Base-by-base conservation (phyloP, 2,113 vertebrate species). In the Acanthochromis polyacanthus region DNA sequence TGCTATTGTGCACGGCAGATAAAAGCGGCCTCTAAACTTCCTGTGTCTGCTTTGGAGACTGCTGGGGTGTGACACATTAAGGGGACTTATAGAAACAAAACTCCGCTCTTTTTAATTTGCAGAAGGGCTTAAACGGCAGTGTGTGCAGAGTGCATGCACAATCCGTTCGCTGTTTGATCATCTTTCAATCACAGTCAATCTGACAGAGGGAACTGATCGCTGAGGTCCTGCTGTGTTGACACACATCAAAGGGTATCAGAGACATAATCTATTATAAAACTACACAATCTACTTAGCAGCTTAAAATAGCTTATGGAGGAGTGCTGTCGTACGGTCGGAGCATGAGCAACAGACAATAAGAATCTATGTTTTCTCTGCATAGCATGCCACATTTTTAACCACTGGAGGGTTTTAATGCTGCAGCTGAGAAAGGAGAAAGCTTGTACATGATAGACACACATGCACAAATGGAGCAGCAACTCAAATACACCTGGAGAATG, bases 1-100 rank as follows among this genome's bases (percentile, higher is more conserved):
- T 50, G 53, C 81, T 70, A 81, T 93, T 91, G 85, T 91, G 57
- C 36, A 16, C 32, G 4, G 73, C 78, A 80, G 87, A 91, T 88
- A 86, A 89, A 88, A 89, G 91, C 75, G 23, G 62, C 16, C 76
- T 69, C 51, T 63, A 79, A 77, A 87, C 85, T 88, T 93, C 88
- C 90, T 85, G 86, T 48, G 62, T 52, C 79, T 71, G 52, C 71
- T 74, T 55, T 45, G 53, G 71, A 62, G 82, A 68, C 57, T 63
- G 62, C 15, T 5, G 55, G 73, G 56, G 70, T 71, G 59, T 16
- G 30, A 71, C 43, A 71, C 76, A 73, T 82, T 65, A 71, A 28
- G 16, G 58, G 43, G 71, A 77, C 38, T 70, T 66, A 60, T 4
- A 43, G 74, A 67, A 80, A 70, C 78, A 61, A 75, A 76, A 52